Evolutionary conservation across 2,113 vertebrate species (phyloP).

Genomic region (Tragelaphus scriptus): DNA sequence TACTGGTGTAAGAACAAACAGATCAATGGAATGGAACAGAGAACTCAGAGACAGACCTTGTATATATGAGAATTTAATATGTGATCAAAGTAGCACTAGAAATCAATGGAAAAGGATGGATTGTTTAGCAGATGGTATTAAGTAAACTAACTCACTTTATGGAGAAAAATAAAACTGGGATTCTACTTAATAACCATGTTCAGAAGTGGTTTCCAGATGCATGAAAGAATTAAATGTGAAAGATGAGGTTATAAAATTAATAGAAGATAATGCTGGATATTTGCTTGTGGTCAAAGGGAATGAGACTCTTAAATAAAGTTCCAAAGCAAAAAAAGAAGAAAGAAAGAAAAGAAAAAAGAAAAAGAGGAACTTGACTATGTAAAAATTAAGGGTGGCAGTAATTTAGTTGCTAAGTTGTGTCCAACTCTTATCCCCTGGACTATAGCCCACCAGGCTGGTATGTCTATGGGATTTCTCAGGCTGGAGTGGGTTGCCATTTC

Average conservation of each 20-base stretch:
- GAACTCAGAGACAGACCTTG: not conserved
- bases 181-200: not conserved
- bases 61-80: not conserved
- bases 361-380: not conserved
- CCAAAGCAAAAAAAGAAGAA: not conserved
- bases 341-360: not conserved
- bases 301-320: not conserved
- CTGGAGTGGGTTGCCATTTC: not conserved
- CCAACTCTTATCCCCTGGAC: not conserved
- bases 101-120: not conserved
- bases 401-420: not conserved
- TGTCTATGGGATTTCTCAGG: not conserved
- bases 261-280: not conserved
- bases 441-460: not conserved
- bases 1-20: not conserved
- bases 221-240: constrained; percentile 12
- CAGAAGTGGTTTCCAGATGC: not conserved
- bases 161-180: constrained; percentile 26
- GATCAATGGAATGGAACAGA: not conserved
- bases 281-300: not conserved
- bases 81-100: not conserved
- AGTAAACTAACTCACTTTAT: constrained; percentile 11
- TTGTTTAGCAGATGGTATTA: not conserved
- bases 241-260: not conserved
- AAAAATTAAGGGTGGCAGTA: not conserved